These are phyloP conservation scores for Enoplosus armatus DNA, from an alignment of 2,797 vertebrate species.

Conservation along the genomic window DNA sequence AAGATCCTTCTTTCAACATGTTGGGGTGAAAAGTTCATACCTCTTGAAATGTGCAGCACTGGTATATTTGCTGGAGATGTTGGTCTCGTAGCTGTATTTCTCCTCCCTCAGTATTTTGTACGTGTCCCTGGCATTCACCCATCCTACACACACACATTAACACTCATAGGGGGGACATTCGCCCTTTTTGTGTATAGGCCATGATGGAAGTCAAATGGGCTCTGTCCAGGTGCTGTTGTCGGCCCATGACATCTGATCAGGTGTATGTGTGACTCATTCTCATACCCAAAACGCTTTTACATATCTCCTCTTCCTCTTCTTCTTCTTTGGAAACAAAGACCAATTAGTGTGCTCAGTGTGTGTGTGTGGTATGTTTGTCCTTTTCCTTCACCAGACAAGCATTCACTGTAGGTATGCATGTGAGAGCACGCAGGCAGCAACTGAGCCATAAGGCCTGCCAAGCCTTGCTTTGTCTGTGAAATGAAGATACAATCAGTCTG, in stretches of 20 bases:
- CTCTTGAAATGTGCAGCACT: not conserved
- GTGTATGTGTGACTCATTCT: not conserved
- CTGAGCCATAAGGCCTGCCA: constrained; percentile 48
- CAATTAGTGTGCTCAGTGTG: not conserved
- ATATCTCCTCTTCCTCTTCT: not conserved
- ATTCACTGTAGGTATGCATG: constrained; percentile 43
- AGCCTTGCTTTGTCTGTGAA: constrained; percentile 58
- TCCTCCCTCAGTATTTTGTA: not conserved
- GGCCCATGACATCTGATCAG: not conserved
- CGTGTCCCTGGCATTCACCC: not conserved
- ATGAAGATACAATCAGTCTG: constrained; percentile 61
- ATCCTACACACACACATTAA: not conserved
- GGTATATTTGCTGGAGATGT: not conserved
- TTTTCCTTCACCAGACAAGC: constrained; percentile 31
- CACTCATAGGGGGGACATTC: not conserved
- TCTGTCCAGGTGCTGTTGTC: constrained; percentile 12
- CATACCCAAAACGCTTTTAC: not conserved
- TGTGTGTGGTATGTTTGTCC: not conserved
- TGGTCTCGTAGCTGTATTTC: not conserved
- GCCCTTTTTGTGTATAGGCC: constrained; percentile 7
- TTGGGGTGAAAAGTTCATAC: constrained; percentile 7
- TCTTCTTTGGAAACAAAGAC: not conserved
- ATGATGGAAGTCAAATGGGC: not conserved
- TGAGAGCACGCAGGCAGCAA: constrained; percentile 48
- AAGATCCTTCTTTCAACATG: not conserved